Percentiles rank a stretch among this genome's conserved stretches.
These are phyloP conservation scores for Poeciliopsis prolifica DNA, from an alignment of 2,113 vertebrate species.

Conservation along the genomic window DNA sequence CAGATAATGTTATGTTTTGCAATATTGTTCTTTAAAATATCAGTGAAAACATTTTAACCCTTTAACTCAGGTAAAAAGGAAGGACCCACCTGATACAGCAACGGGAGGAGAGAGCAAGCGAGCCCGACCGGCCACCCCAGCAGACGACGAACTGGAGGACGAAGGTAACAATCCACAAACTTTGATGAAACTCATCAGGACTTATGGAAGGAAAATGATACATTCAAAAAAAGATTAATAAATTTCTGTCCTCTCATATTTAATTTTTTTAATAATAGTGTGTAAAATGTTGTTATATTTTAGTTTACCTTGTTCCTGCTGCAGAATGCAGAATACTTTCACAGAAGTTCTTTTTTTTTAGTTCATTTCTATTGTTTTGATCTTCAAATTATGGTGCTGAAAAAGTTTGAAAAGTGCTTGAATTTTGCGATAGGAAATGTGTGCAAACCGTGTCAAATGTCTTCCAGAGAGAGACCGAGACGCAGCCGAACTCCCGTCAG, in stretches of 20 bases:
- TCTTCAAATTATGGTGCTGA: too few species aligned
- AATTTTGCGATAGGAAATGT: too few species aligned
- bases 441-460: background rate
- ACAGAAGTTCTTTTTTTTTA: too few species aligned
- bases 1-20: too few species aligned
- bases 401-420: too few species aligned
- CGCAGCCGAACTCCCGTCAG: slow-evolving; percentile 78
- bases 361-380: too few species aligned
- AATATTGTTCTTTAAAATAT: too few species aligned
- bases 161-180: slow-evolving; percentile 82
- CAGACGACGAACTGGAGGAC: slow-evolving; percentile 92
- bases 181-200: background rate
- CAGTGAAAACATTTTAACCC: too few species aligned
- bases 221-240: background rate
- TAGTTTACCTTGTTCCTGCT: too few species aligned
- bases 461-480: slow-evolving; percentile 83
- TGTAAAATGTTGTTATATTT: too few species aligned
- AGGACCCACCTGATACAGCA: slow-evolving; percentile 92
- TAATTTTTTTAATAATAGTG: background rate
- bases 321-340: too few species aligned
- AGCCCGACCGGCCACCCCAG: slow-evolving; percentile 89
- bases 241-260: too few species aligned
- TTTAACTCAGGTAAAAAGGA: slow-evolving; percentile 90
- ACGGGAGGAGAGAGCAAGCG: slow-evolving; percentile 90
- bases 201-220: background rate